Conservation (phyloP, 2,113 vertebrate species). For the Chiloscyllium plagiosum region DNA sequence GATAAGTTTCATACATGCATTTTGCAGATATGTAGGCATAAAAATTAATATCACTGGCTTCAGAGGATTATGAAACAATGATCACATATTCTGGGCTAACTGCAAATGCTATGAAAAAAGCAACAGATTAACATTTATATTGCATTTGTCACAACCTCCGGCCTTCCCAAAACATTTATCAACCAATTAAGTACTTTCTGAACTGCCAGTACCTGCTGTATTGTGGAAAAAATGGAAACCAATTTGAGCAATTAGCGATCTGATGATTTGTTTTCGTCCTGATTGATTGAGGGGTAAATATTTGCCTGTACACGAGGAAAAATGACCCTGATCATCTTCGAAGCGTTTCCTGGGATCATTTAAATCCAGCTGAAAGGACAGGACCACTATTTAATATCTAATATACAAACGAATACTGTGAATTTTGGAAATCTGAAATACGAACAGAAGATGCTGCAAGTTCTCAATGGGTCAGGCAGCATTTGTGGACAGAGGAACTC, state of each 20-base stretch:
- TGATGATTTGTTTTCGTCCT: not conserved
- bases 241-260: not conserved
- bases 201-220: not conserved
- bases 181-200: not conserved
- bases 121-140: too few species aligned
- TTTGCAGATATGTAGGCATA: not conserved
- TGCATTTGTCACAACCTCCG: not conserved
- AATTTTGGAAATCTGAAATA: not conserved
- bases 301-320: too few species aligned
- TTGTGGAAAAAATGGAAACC: not conserved
- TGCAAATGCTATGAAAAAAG: not conserved
- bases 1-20: not conserved
- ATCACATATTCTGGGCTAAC: not conserved
- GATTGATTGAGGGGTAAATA: not conserved
- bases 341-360: not conserved
- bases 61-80: too few species aligned
- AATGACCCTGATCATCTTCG: not conserved
- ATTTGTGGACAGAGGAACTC: not conserved
- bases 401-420: not conserved
- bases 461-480: not conserved
- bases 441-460: not conserved
- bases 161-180: not conserved
- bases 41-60: not conserved
- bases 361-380: not conserved
- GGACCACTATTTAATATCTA: not conserved